Conservation (phyloP, 2,888 invertebrate species). For the Philonicus albiceps region DNA sequence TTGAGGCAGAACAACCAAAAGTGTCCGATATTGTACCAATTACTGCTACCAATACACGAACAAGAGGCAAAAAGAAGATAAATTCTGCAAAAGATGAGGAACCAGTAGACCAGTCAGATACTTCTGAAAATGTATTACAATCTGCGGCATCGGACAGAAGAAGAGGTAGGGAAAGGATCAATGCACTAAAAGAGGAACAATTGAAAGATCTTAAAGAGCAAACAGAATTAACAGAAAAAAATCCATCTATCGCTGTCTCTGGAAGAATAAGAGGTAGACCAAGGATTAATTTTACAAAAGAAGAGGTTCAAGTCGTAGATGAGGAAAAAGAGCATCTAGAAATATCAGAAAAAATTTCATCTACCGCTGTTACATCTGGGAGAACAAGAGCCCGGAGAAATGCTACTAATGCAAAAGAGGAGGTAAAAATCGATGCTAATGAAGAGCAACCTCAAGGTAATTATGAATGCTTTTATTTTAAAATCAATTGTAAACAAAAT, state of each 20-base stretch:
- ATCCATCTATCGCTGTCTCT: neutral
- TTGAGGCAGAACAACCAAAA: neutral
- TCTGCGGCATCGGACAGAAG: neutral
- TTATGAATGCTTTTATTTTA: neutral
- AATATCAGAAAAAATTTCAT: neutral
- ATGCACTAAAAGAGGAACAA: neutral
- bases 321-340: neutral
- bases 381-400: neutral
- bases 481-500: neutral
- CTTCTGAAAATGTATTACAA: neutral
- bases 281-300: neutral
- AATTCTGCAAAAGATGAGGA: neutral
- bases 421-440: neutral
- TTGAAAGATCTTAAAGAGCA: no score
- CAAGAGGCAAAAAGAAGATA: neutral
- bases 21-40: neutral
- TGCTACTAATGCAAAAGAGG: neutral
- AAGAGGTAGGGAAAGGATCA: neutral
- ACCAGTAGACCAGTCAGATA: neutral
- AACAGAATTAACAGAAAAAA: no score
- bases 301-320: neutral
- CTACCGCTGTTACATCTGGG: neutral
- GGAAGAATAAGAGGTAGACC: neutral
- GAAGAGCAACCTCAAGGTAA: neutral
- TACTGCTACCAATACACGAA: neutral